A percentile compares a stretch with the other conserved stretches of the same genome.
phyloP scores from a whole-genome alignment of 2,113 vertebrate species.

The Burhinus bistriatus region DNA sequence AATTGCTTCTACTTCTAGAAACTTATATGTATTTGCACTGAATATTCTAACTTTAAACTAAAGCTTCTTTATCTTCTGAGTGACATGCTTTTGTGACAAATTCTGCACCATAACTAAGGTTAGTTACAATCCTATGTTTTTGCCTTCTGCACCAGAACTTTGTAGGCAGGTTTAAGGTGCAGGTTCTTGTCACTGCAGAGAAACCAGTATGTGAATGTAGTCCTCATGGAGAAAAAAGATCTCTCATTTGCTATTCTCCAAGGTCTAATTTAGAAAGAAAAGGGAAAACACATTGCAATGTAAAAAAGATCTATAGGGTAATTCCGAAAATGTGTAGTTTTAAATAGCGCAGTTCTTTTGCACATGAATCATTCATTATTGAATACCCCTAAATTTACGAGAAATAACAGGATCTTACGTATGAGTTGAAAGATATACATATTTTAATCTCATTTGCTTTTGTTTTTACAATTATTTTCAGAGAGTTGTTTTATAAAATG shows the following conservation, averaged over 20 bases:
- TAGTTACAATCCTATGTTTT: not conserved
- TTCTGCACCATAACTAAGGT: not conserved
- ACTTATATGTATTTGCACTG: not conserved
- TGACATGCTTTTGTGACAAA: not conserved
- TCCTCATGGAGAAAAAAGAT: not conserved
- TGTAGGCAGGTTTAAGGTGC: not conserved
- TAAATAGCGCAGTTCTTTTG: not conserved
- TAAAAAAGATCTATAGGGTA: not conserved
- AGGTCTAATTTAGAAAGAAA: not conserved
- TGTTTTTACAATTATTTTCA: not conserved
- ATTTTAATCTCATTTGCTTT: not conserved
- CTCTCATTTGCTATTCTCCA: not conserved
- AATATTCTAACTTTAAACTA: not conserved
- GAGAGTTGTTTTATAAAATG: not conserved
- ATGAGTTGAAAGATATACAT: not conserved
- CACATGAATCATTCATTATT: not conserved
- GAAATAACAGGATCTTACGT: not conserved
- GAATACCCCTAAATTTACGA: not conserved
- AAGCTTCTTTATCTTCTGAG: not conserved
- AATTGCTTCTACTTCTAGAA: not conserved
- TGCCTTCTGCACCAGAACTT: not conserved
- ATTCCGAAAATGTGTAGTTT: not conserved
- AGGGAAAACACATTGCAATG: not conserved
- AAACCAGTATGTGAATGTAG: not conserved
- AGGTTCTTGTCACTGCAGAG: not conserved